phyloP scores from a whole-genome alignment of 2,888 invertebrate species.

The Folsomia candida region DNA sequence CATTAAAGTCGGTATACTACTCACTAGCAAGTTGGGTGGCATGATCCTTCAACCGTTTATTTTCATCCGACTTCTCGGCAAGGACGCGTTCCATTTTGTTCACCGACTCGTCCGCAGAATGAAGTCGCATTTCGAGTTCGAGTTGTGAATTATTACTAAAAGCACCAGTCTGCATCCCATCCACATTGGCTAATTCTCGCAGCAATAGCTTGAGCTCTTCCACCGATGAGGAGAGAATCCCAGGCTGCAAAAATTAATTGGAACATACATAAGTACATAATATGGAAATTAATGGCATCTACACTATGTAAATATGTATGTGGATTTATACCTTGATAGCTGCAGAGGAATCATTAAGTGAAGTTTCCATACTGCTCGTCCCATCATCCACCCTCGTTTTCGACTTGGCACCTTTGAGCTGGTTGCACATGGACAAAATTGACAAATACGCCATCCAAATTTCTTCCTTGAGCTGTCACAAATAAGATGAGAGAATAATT shows the following conservation, averaged over 20 bases:
- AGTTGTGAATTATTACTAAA: constrained; percentile 44
- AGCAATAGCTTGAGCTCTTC: constrained; percentile 54
- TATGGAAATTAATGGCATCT: neutral
- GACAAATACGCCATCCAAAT: constrained; percentile 56
- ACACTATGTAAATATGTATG: neutral
- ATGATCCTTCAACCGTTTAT: constrained; percentile 74
- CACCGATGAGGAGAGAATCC: constrained; percentile 53
- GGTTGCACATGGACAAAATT: constrained; percentile 55
- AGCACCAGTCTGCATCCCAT: constrained; percentile 40
- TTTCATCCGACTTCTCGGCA: constrained; percentile 73
- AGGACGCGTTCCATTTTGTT: constrained; percentile 74
- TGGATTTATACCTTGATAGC: constrained; percentile 39
- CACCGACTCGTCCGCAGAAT: constrained; percentile 57
- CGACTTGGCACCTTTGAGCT: constrained; percentile 49
- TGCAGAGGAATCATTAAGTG: constrained; percentile 44
- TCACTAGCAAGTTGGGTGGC: constrained; percentile 78
- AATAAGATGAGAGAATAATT: neutral
- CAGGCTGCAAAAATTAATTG: constrained; percentile 56
- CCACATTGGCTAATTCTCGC: constrained; percentile 53
- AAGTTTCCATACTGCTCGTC: constrained; percentile 49
- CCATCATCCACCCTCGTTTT: constrained; percentile 36
- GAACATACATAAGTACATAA: neutral
- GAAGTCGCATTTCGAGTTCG: constrained; percentile 55
- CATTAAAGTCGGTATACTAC: constrained; percentile 52
- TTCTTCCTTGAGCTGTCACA: constrained; percentile 56